A percentile compares a stretch with the other conserved stretches of the same genome.
Conservation (phyloP, 2,797 vertebrate genomes). For the Propithecus perrieri region DNA sequence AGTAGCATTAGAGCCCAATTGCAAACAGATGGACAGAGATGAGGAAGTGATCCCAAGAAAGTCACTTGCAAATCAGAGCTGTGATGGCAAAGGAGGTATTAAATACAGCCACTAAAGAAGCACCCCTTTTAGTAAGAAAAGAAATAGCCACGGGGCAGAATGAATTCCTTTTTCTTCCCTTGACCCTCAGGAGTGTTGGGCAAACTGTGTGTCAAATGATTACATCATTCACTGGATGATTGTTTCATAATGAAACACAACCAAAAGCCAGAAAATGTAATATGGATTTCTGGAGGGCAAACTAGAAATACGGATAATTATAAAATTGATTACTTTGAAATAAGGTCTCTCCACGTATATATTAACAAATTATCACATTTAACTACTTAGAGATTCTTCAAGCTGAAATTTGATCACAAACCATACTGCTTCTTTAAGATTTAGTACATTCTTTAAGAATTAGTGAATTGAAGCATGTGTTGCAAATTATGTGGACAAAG, state of each 20-base stretch:
- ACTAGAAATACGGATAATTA: neutral
- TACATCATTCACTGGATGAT: neutral
- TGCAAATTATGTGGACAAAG: neutral
- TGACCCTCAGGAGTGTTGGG: neutral
- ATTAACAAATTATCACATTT: neutral
- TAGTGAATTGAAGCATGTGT: neutral
- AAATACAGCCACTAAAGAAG: neutral
- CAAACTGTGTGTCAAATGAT: neutral
- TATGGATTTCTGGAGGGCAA: neutral
- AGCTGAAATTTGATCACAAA: neutral
- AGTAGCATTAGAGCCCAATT: neutral
- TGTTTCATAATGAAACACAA: neutral
- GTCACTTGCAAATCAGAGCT: neutral
- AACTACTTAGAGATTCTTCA: neutral
- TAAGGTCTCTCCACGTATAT: neutral
- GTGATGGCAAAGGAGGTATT: neutral
- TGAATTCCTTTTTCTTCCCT: neutral
- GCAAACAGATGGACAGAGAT: neutral
- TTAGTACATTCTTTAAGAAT: neutral
- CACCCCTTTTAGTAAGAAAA: neutral
- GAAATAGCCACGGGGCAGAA: neutral
- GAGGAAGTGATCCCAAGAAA: neutral
- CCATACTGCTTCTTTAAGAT: slow-evolving; percentile 22
- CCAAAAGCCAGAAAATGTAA: neutral
- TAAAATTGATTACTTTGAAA: neutral